Evolutionary conservation across 2,113 vertebrate species (phyloP).

Genomic region (Tachysurus vachellii): DNA sequence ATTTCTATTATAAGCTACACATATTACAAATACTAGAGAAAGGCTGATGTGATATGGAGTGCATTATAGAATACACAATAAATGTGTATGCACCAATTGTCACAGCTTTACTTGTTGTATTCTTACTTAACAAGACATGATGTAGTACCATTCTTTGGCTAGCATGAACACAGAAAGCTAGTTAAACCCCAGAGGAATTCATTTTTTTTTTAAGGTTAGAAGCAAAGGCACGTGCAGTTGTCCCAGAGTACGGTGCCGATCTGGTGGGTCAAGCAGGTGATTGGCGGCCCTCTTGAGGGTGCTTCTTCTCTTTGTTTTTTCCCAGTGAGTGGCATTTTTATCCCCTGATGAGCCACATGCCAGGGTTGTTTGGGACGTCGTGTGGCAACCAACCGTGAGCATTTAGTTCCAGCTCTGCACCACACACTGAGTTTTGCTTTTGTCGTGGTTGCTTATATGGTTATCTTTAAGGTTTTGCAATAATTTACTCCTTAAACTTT

Average conservation of each 20-base stretch:
- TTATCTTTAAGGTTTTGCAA: not conserved
- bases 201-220: slow-evolving; percentile 14
- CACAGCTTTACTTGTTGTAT: not conserved
- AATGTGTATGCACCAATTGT: not conserved
- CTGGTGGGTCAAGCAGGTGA: slow-evolving; percentile 12
- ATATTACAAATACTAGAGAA: not conserved
- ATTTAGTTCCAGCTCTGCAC: slow-evolving; percentile 3
- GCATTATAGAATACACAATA: not conserved
- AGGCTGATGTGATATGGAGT: not conserved
- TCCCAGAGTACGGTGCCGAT: not conserved
- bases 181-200: not conserved
- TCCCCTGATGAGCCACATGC: slow-evolving; percentile 28
- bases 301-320: not conserved
- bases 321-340: slow-evolving; percentile 24
- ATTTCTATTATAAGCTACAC: not conserved
- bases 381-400: slow-evolving; percentile 61
- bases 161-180: not conserved
- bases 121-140: not conserved
- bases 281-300: slow-evolving; percentile 27
- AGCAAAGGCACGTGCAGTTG: slow-evolving; percentile 6
- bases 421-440: not conserved
- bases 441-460: not conserved
- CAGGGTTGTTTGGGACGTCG: not conserved
- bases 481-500: not conserved
- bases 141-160: not conserved